Conservation (phyloP, 2,797 vertebrate species). For the Cyclopterus lumpus region DNA sequence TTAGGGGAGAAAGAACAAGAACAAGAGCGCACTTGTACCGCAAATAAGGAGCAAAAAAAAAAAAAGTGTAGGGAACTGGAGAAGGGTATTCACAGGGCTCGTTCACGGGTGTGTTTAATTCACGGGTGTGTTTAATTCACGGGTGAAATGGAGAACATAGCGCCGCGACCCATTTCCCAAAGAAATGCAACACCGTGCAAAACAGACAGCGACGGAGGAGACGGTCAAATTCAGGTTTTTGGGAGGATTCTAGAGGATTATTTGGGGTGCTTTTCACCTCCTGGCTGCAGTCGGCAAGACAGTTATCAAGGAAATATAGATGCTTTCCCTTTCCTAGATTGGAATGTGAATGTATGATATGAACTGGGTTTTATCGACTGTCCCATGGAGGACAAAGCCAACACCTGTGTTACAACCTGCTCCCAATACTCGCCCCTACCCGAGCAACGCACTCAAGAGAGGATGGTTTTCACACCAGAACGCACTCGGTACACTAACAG, state of each 20-base stretch:
- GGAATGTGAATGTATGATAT: conserved; percentile 4
- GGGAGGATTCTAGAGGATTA: conserved; percentile 7
- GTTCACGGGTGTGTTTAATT: no score
- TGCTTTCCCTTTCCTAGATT: neutral
- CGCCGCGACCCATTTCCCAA: conserved; percentile 53
- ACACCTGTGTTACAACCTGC: conserved; percentile 46
- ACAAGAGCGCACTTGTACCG: conserved; percentile 5
- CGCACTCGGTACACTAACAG: conserved; percentile 67
- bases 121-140: conserved; percentile 9
- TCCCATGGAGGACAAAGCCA: conserved; percentile 30
- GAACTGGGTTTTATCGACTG: conserved; percentile 1
- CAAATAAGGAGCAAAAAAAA: conserved; percentile 8
- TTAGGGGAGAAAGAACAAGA: neutral
- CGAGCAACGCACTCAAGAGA: conserved; percentile 62
- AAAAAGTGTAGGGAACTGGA: conserved; percentile 43
- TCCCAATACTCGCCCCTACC: conserved; percentile 50
- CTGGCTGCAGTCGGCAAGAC: conserved; percentile 5
- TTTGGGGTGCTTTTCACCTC: conserved; percentile 5
- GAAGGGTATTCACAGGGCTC: neutral
- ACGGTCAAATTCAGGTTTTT: neutral
- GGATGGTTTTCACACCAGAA: conserved; percentile 71
- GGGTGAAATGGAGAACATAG: conserved; percentile 40
- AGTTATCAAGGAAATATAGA: neutral
- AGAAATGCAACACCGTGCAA: conserved; percentile 59
- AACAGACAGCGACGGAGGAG: conserved; percentile 1